A percentile compares a stretch with the other conserved stretches of the same genome.
Conservation (phyloP, 2,888 invertebrate genomes). For the Drosophila pegasa region DNA sequence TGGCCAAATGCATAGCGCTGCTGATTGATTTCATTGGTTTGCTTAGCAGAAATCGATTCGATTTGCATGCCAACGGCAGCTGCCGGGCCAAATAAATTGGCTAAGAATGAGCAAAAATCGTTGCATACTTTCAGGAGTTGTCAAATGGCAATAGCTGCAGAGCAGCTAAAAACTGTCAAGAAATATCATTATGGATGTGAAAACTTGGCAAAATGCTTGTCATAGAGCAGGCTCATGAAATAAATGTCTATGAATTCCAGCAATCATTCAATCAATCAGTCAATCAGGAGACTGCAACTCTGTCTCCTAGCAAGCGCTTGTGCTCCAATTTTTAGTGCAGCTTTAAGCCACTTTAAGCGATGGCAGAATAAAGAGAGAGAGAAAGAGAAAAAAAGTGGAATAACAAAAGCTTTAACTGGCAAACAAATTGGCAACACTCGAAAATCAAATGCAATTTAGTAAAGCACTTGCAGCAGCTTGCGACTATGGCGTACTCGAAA, state of each 20-base stretch:
- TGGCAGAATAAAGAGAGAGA: too few species aligned
- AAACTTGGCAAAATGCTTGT: background rate
- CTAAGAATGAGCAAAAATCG: slow-evolving; percentile 13
- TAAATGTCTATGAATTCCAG: background rate
- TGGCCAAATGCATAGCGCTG: slow-evolving; percentile 42
- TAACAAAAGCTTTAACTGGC: background rate
- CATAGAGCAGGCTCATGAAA: background rate
- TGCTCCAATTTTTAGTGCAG: too few species aligned
- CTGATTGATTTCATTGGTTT: slow-evolving; percentile 26
- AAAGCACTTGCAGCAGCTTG: slow-evolving; percentile 34
- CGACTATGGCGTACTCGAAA: slow-evolving; percentile 20
- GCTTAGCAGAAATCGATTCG: slow-evolving; percentile 8
- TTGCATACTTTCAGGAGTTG: slow-evolving; percentile 59
- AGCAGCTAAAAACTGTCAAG: background rate
- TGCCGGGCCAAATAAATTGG: slow-evolving; percentile 23
- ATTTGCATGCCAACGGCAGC: slow-evolving; percentile 29
- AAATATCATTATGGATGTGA: slow-evolving; percentile 2
- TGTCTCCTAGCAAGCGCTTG: background rate
- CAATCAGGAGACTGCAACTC: background rate
- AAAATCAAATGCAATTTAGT: slow-evolving; percentile 64
- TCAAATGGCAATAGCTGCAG: background rate
- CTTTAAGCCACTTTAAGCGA: background rate
- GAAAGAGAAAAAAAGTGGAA: background rate
- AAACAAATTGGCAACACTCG: slow-evolving; percentile 47
- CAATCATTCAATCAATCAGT: background rate